Percentiles rank a stretch among this genome's conserved stretches.
Evolutionary conservation across 2,797 vertebrate species (phyloP).

Genomic region (Scarus forsteni): DNA sequence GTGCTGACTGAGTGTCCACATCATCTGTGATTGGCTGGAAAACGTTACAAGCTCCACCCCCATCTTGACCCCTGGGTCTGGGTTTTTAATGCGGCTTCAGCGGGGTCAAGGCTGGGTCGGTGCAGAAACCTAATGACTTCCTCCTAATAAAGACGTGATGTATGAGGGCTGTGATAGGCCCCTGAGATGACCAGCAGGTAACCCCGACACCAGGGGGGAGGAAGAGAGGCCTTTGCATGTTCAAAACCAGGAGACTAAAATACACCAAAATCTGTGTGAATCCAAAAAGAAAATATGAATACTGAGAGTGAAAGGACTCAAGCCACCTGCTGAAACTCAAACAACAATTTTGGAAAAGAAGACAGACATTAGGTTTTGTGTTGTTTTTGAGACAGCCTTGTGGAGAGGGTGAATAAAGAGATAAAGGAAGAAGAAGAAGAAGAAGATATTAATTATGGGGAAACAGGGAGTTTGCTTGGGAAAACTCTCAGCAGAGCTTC

Average conservation of each 20-base stretch:
- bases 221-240: not conserved
- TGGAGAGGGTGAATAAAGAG: not conserved
- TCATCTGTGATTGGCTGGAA: slow-evolving; percentile 61
- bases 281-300: not conserved
- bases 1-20: slow-evolving; percentile 15
- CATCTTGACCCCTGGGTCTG: slow-evolving; percentile 68
- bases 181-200: slow-evolving; percentile 79
- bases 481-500: not conserved
- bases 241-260: not conserved
- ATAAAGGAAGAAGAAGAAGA: not conserved
- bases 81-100: slow-evolving; percentile 79
- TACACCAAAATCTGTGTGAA: not conserved
- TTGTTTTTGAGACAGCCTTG: too few species aligned
- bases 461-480: not conserved
- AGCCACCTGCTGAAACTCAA: too few species aligned
- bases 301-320: too few species aligned
- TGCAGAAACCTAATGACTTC: slow-evolving; percentile 83
- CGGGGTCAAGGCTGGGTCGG: slow-evolving; percentile 84
- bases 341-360: too few species aligned
- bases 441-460: not conserved
- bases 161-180: slow-evolving; percentile 78
- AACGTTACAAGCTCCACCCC: slow-evolving; percentile 35
- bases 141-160: slow-evolving; percentile 86
- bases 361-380: too few species aligned
- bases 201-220: slow-evolving; percentile 54